These are phyloP conservation scores for Anomalospiza imberbis DNA, from an alignment of 2,797 vertebrate genomes.

Conservation along the genomic window DNA sequence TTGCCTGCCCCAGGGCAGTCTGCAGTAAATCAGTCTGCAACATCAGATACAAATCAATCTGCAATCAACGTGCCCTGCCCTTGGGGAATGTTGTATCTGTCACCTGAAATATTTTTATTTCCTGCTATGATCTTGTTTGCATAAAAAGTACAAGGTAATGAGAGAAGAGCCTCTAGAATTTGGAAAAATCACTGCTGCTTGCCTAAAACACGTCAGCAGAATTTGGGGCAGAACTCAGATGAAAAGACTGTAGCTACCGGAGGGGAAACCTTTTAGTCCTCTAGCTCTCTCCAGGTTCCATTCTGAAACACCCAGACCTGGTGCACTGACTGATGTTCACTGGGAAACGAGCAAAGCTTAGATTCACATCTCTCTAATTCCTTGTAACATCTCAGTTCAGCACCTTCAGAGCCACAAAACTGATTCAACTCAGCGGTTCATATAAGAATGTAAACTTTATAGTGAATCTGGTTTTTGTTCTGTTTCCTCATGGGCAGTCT, in stretches of 20 bases:
- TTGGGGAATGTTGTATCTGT: neutral
- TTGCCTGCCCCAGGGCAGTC: no score
- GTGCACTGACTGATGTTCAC: neutral
- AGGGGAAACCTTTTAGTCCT: neutral
- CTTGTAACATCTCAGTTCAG: neutral
- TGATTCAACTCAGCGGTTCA: neutral
- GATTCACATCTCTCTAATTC: neutral
- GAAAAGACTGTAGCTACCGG: neutral
- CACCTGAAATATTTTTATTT: neutral
- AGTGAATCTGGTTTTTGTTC: neutral
- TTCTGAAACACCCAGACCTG: neutral
- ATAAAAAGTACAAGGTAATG: neutral
- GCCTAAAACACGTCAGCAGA: neutral
- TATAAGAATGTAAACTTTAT: neutral
- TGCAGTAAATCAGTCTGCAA: neutral
- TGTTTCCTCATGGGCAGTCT: neutral
- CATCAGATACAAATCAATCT: neutral
- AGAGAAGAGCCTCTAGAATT: neutral
- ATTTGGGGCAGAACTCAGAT: neutral
- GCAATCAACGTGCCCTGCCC: neutral
- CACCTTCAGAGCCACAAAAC: neutral
- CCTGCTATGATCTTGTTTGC: neutral
- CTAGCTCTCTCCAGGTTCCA: neutral
- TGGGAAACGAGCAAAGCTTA: neutral
- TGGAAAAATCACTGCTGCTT: neutral